phyloP scores from a whole-genome alignment of 2,888 invertebrate genomes.

The Polyommatus iphigenia region DNA sequence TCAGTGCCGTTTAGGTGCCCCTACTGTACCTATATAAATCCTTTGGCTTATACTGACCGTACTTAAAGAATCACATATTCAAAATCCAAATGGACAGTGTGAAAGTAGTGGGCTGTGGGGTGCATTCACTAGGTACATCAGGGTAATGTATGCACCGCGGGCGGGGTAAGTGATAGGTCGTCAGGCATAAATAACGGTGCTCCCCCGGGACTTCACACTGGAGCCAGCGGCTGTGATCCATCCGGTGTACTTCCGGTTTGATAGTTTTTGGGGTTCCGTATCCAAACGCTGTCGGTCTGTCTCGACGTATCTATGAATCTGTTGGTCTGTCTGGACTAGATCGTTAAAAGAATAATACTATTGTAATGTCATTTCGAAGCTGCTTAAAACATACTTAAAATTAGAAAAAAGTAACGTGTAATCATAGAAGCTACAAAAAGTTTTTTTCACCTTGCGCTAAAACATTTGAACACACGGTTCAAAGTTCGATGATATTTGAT shows the following conservation, averaged over 20 bases:
- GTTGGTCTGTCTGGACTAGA: no score
- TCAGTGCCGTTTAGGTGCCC: no score
- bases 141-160: slow-evolving; percentile 31
- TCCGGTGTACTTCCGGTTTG: slow-evolving; percentile 3
- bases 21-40: no score
- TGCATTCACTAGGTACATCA: not conserved
- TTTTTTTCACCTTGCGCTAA: no score
- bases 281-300: not conserved
- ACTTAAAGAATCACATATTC: not conserved
- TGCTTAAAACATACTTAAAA: no score
- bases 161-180: slow-evolving; percentile 32
- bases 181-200: slow-evolving; percentile 27
- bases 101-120: not conserved
- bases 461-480: no score
- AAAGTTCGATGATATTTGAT: no score
- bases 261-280: slow-evolving; percentile 3
- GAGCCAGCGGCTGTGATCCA: not conserved
- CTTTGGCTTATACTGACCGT: not conserved
- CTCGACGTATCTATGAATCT: no score
- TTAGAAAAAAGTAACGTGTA: no score
- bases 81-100: not conserved
- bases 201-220: not conserved
- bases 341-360: no score
- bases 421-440: no score
- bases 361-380: no score